phyloP scores from a whole-genome alignment of 1,140 invertebrate genomes.

The Camponotus pennsylvanicus region DNA sequence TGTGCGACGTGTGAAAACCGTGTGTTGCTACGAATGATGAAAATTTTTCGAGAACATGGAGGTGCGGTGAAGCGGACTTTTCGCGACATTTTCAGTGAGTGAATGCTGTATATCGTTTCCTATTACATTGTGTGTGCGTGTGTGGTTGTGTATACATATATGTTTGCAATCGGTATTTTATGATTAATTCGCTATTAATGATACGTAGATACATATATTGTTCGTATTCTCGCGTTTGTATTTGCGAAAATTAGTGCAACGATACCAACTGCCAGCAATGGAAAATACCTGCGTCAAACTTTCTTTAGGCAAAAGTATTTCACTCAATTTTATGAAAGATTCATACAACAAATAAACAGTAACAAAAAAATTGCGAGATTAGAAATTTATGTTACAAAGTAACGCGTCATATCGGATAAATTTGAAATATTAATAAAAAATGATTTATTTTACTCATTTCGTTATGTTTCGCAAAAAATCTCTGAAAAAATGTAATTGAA shows the following conservation, averaged over 20 bases:
- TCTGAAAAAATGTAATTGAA: background rate
- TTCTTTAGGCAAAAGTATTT: background rate
- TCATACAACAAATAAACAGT: background rate
- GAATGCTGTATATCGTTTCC: background rate
- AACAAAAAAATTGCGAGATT: background rate
- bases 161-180: background rate
- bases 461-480: no score
- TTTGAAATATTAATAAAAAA: background rate
- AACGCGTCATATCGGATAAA: background rate
- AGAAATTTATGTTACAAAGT: background rate
- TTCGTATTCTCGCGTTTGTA: background rate
- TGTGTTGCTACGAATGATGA: background rate
- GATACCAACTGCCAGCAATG: background rate
- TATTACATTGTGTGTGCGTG: background rate
- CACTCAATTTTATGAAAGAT: background rate
- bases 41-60: slow-evolving; percentile 45
- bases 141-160: no score
- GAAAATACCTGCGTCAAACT: background rate
- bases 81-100: slow-evolving; percentile 16
- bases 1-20: background rate
- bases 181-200: background rate
- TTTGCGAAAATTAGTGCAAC: background rate
- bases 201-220: background rate
- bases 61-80: background rate
- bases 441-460: no score